These are phyloP conservation scores for Campaea margaritaria DNA, from an alignment of 2,888 invertebrate genomes.

Conservation along the genomic window DNA sequence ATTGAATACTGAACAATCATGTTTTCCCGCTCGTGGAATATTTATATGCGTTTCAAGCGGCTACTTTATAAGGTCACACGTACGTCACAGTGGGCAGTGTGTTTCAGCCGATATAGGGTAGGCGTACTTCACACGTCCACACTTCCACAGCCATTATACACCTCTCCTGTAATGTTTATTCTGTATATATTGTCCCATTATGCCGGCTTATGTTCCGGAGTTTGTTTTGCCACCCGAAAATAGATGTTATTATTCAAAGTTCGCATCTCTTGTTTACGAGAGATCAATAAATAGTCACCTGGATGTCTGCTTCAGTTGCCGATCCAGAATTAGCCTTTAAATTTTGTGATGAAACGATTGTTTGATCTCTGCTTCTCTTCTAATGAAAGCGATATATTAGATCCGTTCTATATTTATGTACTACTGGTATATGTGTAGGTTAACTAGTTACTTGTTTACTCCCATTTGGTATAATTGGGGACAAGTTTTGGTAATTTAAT, in stretches of 20 bases:
- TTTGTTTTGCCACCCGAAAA: conserved; percentile 55
- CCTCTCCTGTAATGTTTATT: conserved; percentile 49
- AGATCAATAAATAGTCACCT: conserved; percentile 36
- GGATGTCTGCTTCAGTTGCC: conserved; percentile 28
- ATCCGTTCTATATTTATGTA: conserved; percentile 5
- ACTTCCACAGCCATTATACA: conserved; percentile 52
- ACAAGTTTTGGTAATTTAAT: conserved; percentile 10
- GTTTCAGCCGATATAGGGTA: conserved; percentile 64
- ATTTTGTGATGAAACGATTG: conserved; percentile 23
- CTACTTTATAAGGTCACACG: conserved; percentile 69
- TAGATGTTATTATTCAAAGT: conserved; percentile 53
- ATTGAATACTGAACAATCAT: conserved; percentile 24
- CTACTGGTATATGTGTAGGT: no score
- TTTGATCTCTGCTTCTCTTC: conserved; percentile 22
- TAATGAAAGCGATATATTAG: conserved; percentile 30
- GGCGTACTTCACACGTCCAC: conserved; percentile 57
- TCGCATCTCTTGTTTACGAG: conserved; percentile 47
- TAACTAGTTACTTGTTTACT: conserved; percentile 8
- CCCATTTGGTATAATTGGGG: conserved; percentile 8
- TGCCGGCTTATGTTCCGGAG: conserved; percentile 54
- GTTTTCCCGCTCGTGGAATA: conserved; percentile 24
- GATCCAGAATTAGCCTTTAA: conserved; percentile 27
- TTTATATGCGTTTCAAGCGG: conserved; percentile 48
- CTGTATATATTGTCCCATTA: conserved; percentile 63
- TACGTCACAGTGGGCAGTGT: conserved; percentile 51